Evolutionary conservation across 2,888 invertebrate species (phyloP).

Genomic region (Shargacucullia verbasci): DNA sequence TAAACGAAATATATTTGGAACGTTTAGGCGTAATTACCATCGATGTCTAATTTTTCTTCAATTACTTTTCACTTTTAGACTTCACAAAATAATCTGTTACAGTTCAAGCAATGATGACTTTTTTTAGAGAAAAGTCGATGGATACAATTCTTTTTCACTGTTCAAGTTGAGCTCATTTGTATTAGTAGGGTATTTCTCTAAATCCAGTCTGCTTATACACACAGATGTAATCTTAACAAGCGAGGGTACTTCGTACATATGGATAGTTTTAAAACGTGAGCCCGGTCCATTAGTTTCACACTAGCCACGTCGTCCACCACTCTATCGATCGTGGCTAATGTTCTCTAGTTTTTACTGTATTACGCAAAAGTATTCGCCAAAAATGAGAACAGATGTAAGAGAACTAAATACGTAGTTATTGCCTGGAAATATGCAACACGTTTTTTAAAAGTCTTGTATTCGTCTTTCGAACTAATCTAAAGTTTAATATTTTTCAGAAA

Average conservation of each 20-base stretch:
- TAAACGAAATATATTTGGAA: not conserved
- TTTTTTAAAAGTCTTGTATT: not conserved
- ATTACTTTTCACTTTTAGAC: constrained; percentile 2
- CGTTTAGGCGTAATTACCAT: not conserved
- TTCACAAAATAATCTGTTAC: not conserved
- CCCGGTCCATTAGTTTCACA: constrained; percentile 65
- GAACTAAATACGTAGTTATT: not conserved
- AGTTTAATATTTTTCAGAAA: no score
- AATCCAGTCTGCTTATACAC: constrained; percentile 22
- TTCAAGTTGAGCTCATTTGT: constrained; percentile 8
- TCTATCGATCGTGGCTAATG: constrained; percentile 65
- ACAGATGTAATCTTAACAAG: constrained; percentile 33
- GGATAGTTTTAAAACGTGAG: constrained; percentile 62
- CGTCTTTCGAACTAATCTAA: no score
- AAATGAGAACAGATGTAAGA: constrained; percentile 15
- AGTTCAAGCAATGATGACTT: not conserved
- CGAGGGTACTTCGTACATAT: constrained; percentile 27
- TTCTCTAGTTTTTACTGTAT: constrained; percentile 58
- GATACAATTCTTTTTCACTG: constrained; percentile 2
- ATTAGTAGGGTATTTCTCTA: constrained; percentile 10
- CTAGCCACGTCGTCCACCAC: constrained; percentile 58
- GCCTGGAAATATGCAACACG: not conserved
- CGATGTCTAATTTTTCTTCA: constrained; percentile 1
- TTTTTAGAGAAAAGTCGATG: constrained; percentile 1
- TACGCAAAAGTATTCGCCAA: constrained; percentile 32